phyloP scores from a whole-genome alignment of 2,797 vertebrate species.

The Cryptoblepharus egeriae region DNA sequence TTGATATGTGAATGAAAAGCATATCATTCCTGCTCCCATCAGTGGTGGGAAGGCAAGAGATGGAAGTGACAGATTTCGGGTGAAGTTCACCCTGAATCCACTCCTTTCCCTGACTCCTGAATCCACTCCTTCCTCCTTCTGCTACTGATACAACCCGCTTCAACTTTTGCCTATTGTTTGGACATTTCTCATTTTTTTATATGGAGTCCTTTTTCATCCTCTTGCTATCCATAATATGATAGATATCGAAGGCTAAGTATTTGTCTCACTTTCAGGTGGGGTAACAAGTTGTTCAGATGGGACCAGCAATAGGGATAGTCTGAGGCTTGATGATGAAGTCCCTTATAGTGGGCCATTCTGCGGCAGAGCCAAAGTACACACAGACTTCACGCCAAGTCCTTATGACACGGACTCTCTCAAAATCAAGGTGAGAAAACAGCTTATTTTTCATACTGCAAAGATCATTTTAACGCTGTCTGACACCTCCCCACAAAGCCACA shows the following conservation, averaged over 20 bases:
- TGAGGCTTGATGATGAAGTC: slow-evolving; percentile 86
- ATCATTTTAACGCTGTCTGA: background rate
- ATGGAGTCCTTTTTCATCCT: background rate
- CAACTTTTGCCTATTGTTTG: too few species aligned
- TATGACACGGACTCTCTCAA: slow-evolving; percentile 94
- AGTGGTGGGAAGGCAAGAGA: too few species aligned
- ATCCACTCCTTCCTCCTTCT: too few species aligned
- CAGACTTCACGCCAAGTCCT: slow-evolving; percentile 91
- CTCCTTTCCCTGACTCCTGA: too few species aligned
- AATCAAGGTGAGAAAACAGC: slow-evolving; percentile 83
- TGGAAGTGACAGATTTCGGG: too few species aligned
- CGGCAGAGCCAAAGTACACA: slow-evolving; percentile 90
- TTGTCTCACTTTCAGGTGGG: slow-evolving; percentile 81
- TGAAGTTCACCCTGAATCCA: too few species aligned
- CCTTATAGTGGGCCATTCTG: slow-evolving; percentile 83
- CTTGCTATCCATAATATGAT: background rate
- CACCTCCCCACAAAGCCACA: background rate
- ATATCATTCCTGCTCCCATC: too few species aligned
- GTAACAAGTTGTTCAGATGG: slow-evolving; percentile 90
- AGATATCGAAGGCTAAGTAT: background rate
- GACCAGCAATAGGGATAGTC: slow-evolving; percentile 89
- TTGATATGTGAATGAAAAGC: too few species aligned
- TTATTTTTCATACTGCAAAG: background rate
- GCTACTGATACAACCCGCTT: too few species aligned
- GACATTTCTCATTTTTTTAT: too few species aligned